phyloP scores from a whole-genome alignment of 2,888 invertebrate species.

The Prosopocoilus inquinatus region DNA sequence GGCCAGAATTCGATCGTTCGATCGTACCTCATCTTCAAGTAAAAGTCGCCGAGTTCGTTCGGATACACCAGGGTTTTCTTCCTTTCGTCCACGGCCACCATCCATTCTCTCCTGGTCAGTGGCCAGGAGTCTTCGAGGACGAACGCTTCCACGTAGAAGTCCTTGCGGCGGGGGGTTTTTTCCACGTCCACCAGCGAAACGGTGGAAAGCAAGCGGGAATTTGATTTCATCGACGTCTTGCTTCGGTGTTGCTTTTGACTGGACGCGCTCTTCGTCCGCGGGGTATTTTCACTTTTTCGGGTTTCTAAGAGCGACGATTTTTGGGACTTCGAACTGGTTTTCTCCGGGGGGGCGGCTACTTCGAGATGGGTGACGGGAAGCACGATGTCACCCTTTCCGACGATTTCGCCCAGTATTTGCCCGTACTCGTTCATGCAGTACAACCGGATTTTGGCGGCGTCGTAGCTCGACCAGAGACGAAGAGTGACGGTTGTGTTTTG shows the following conservation, averaged over 20 bases:
- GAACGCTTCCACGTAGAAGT: slow-evolving; percentile 21
- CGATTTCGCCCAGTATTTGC: slow-evolving; percentile 22
- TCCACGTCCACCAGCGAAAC: not conserved
- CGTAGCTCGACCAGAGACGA: slow-evolving; percentile 25
- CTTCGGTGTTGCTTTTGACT: not conserved
- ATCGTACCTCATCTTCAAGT: not conserved
- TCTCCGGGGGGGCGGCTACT: not conserved
- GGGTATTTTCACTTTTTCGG: not conserved
- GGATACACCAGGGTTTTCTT: slow-evolving; percentile 19
- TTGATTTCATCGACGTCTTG: not conserved
- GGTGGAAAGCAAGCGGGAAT: not conserved
- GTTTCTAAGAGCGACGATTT: not conserved
- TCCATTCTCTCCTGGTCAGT: slow-evolving; percentile 46
- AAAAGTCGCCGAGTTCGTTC: not conserved
- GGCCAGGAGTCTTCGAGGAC: slow-evolving; percentile 50
- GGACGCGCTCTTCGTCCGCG: not conserved
- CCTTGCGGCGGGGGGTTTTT: slow-evolving; percentile 14
- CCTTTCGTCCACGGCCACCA: slow-evolving; percentile 34
- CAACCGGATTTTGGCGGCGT: slow-evolving; percentile 25
- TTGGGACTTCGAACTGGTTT: not conserved
- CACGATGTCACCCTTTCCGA: slow-evolving; percentile 24
- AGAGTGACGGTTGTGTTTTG: slow-evolving; percentile 26
- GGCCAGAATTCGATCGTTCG: too few species aligned
- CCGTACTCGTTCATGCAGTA: slow-evolving; percentile 23
- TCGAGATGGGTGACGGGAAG: slow-evolving; percentile 27